Conservation (phyloP, 2,797 vertebrate species). For the Micrastur ruficollis region DNA sequence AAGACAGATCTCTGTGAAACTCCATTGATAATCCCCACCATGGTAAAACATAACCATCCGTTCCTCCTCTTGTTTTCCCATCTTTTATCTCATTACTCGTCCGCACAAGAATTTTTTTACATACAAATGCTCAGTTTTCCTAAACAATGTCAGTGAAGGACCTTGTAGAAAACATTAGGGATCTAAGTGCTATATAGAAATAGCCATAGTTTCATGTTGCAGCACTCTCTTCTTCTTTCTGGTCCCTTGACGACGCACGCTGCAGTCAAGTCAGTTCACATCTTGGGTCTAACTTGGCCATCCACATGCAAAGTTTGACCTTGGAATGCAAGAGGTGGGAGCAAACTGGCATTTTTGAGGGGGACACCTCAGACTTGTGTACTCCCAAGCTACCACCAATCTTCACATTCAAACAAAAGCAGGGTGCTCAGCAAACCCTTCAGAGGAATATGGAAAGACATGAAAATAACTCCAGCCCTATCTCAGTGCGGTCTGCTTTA, state of each 20-base stretch:
- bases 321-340: background rate
- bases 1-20: background rate
- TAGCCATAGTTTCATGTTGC: background rate
- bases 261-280: background rate
- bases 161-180: background rate
- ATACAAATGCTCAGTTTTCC: background rate
- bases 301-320: background rate
- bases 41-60: background rate
- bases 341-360: background rate
- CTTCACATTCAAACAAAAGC: background rate
- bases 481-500: background rate
- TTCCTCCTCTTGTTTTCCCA: background rate
- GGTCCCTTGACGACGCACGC: background rate
- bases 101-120: background rate
- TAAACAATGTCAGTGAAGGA: background rate
- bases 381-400: background rate
- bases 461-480: background rate
- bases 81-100: background rate
- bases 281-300: background rate
- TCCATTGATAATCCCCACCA: background rate
- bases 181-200: background rate
- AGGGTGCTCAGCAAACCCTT: background rate
- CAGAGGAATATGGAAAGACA: background rate
- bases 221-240: background rate
- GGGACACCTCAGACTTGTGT: background rate